Evolutionary conservation across 2,113 vertebrate species (phyloP).

Genomic region (Brienomyrus longianalis): DNA sequence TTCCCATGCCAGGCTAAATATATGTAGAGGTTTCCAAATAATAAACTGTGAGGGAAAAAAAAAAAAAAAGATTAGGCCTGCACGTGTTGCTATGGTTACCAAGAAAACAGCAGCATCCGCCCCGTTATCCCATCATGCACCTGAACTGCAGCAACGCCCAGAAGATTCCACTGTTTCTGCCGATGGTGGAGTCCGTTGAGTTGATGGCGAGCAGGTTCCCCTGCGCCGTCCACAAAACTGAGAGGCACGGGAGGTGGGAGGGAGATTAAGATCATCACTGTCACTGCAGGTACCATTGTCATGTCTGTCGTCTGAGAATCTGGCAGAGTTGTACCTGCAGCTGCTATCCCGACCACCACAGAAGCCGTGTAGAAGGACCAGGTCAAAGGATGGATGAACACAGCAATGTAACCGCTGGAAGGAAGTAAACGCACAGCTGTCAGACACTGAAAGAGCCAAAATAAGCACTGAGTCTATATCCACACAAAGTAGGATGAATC

Average conservation of each 20-base stretch:
- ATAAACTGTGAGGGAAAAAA: constrained; percentile 65
- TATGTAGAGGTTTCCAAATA: constrained; percentile 95
- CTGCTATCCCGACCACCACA: constrained; percentile 85
- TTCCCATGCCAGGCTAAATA: constrained; percentile 91
- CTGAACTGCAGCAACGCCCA: constrained; percentile 94
- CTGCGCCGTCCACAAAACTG: constrained; percentile 97
- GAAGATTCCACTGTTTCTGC: constrained; percentile 92
- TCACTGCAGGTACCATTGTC: not conserved
- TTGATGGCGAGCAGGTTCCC: constrained; percentile 88
- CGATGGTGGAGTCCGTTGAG: constrained; percentile 83
- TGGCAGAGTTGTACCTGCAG: constrained; percentile 69
- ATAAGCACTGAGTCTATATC: not conserved
- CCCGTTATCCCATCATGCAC: constrained; percentile 43
- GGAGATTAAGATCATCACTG: not conserved
- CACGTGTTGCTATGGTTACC: not conserved
- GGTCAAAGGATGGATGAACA: constrained; percentile 86
- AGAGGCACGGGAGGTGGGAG: not conserved
- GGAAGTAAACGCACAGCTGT: not conserved
- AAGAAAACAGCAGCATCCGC: not conserved
- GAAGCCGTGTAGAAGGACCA: constrained; percentile 94
- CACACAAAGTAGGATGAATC: not conserved
- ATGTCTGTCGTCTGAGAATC: too few relatives aligned
- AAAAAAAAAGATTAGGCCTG: not conserved
- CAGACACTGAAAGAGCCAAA: not conserved
- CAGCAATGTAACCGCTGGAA: constrained; percentile 85